phyloP scores from a whole-genome alignment of 2,888 invertebrate genomes.

The Torymus aiolomorphi region DNA sequence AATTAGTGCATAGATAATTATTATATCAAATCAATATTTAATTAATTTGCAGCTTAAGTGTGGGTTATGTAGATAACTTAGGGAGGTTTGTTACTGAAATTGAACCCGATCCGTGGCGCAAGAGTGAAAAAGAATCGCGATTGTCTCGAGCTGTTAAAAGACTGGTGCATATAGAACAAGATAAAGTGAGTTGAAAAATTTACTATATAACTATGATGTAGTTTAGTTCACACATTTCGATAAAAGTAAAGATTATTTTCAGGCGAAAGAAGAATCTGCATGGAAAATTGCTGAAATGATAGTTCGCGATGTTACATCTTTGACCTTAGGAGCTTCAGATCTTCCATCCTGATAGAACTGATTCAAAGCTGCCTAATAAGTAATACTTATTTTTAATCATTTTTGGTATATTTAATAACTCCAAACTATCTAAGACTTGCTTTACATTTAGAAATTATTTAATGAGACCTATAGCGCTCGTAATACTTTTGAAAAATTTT shows the following conservation, averaged over 20 bases:
- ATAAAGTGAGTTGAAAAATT: slow-evolving; percentile 78
- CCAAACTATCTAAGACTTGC: slow-evolving; percentile 2
- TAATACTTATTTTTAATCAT: slow-evolving; percentile 32
- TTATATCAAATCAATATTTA: background rate
- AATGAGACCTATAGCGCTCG: slow-evolving; percentile 8
- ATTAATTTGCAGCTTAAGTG: slow-evolving; percentile 82
- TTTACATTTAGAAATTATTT: slow-evolving; percentile 39
- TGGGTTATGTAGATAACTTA: slow-evolving; percentile 90
- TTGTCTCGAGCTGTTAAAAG: slow-evolving; percentile 83
- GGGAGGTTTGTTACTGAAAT: slow-evolving; percentile 95
- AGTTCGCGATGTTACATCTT: slow-evolving; percentile 93
- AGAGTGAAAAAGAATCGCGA: slow-evolving; percentile 77
- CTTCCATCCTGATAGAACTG: slow-evolving; percentile 67
- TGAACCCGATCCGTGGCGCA: slow-evolving; percentile 84
- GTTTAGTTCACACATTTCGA: too few species aligned
- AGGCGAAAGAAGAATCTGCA: slow-evolving; percentile 95
- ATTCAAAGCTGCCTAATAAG: slow-evolving; percentile 31
- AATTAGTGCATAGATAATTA: slow-evolving; percentile 1
- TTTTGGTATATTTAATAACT: slow-evolving; percentile 20
- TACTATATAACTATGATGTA: background rate
- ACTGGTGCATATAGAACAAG: slow-evolving; percentile 89
- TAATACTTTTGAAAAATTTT: slow-evolving; percentile 36
- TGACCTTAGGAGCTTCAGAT: slow-evolving; percentile 81
- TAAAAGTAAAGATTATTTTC: slow-evolving; percentile 33
- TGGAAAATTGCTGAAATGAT: slow-evolving; percentile 99